These are phyloP conservation scores for Cyaniris semiargus DNA, from an alignment of 2,888 invertebrate species.

Conservation along the genomic window DNA sequence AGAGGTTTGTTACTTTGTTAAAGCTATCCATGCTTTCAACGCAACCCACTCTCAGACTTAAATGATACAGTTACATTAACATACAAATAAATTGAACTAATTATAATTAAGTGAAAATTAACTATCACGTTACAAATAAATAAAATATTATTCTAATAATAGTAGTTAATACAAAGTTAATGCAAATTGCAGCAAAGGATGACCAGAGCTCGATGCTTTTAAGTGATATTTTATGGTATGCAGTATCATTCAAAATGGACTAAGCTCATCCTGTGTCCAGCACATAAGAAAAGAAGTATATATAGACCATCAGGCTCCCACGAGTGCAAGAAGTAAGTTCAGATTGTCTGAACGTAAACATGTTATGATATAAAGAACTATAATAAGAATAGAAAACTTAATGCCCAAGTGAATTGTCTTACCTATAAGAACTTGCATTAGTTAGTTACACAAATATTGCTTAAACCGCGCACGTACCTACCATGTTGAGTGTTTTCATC, in stretches of 20 bases:
- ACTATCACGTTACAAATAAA: slow-evolving; percentile 13
- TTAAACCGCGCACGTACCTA: background rate
- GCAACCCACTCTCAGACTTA: slow-evolving; percentile 5
- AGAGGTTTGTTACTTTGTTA: background rate
- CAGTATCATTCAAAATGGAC: background rate
- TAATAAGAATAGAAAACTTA: background rate
- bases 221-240: background rate
- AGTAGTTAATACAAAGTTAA: slow-evolving; percentile 4
- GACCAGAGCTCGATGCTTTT: background rate
- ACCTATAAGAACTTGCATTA: background rate
- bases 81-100: slow-evolving; percentile 27
- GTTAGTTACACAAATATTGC: background rate
- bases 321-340: background rate
- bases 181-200: background rate
- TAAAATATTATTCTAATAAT: slow-evolving; percentile 5
- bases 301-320: background rate
- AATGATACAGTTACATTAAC: background rate
- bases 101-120: slow-evolving; percentile 26
- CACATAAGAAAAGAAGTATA: background rate
- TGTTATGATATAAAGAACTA: background rate
- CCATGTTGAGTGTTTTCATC: background rate
- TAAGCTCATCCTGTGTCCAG: background rate
- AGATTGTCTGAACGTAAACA: background rate
- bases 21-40: background rate
- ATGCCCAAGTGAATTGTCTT: slow-evolving; percentile 9